Evolutionary conservation across 2,888 invertebrate species (phyloP).

Genomic region (Biston betularia): DNA sequence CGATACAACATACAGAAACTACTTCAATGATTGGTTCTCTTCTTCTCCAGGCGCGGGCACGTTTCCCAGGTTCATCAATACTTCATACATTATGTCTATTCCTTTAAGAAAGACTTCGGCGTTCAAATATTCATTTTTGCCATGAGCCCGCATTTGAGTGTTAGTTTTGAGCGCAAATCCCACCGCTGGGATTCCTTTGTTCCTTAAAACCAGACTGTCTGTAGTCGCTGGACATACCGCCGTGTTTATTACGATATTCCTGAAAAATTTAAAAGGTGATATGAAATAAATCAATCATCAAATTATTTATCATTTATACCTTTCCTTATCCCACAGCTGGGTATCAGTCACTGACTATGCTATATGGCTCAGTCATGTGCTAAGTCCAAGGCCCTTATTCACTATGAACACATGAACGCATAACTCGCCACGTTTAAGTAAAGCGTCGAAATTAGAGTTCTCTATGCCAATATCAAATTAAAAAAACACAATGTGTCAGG

Average conservation of each 20-base stretch:
- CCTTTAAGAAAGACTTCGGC: conserved; percentile 43
- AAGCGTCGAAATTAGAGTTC: too few species aligned
- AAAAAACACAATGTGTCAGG: too few species aligned
- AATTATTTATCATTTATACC: too few species aligned
- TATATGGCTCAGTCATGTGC: too few species aligned
- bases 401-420: too few species aligned
- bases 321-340: too few species aligned
- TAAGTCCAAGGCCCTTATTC: too few species aligned
- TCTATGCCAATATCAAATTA: too few species aligned
- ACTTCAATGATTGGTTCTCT: neutral
- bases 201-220: conserved; percentile 12
- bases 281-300: too few species aligned
- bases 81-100: conserved; percentile 12
- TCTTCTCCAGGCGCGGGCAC: conserved; percentile 4
- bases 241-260: neutral
- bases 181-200: conserved; percentile 9
- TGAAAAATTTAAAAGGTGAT: neutral
- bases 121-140: conserved; percentile 10
- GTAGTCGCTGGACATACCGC: conserved; percentile 3
- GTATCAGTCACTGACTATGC: too few species aligned
- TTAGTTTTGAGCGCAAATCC: conserved; percentile 3
- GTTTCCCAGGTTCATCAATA: conserved; percentile 10
- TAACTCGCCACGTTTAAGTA: too few species aligned
- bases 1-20: neutral
- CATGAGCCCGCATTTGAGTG: neutral